Conservation (phyloP, 92 coral and sea anemone species). For the Zoanthus gigantus region DNA sequence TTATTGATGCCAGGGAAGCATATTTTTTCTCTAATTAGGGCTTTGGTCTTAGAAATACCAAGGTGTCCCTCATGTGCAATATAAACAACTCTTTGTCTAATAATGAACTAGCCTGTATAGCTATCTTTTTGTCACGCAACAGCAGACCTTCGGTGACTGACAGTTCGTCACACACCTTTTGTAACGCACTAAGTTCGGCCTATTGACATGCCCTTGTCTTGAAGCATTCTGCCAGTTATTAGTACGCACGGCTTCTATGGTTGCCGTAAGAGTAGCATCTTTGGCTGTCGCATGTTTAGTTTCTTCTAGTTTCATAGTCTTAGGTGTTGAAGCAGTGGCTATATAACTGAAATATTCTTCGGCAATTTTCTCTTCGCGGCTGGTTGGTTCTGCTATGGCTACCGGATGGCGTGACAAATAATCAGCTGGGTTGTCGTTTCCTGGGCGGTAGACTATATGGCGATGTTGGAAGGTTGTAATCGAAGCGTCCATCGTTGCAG, state of each 20-base stretch:
- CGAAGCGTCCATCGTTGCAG: slow-evolving; percentile 46
- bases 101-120: not conserved
- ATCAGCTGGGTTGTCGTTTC: slow-evolving; percentile 53
- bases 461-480: slow-evolving; percentile 28
- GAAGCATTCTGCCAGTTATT: slow-evolving; percentile 13
- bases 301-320: slow-evolving; percentile 12
- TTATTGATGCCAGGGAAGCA: slow-evolving; percentile 71
- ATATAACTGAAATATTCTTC: not conserved
- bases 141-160: not conserved
- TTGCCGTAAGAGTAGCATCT: not conserved
- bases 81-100: not conserved
- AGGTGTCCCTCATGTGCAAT: not conserved
- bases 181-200: slow-evolving; percentile 1
- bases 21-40: slow-evolving; percentile 64
- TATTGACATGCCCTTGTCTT: not conserved
- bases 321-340: not conserved
- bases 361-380: not conserved
- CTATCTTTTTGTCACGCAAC: not conserved
- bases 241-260: slow-evolving; percentile 37
- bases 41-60: slow-evolving; percentile 29
- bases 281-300: slow-evolving; percentile 7
- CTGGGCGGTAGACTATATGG: slow-evolving; percentile 12
- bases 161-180: not conserved
- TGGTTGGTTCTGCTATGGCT: slow-evolving; percentile 17
- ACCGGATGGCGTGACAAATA: slow-evolving; percentile 51